A percentile compares a stretch with the other conserved stretches of the same genome.
phyloP scores from a whole-genome alignment of 1,140 invertebrate genomes.

The Aricia agestis region DNA sequence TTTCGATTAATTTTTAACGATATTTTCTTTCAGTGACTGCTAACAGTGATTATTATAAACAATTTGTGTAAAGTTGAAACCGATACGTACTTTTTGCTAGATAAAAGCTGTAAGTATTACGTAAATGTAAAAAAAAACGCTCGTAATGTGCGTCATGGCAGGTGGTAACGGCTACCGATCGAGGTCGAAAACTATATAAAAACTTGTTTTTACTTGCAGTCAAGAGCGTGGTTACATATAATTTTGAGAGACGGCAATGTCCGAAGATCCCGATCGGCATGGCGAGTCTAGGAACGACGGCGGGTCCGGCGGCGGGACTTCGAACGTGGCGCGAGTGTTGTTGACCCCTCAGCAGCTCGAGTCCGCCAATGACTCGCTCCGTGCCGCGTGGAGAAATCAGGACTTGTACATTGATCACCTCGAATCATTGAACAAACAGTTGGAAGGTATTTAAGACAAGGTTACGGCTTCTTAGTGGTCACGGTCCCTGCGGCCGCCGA shows the following conservation, averaged over 20 bases:
- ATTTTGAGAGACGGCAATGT: slow-evolving; percentile 70
- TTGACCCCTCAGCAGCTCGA: slow-evolving; percentile 69
- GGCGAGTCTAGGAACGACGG: slow-evolving; percentile 59
- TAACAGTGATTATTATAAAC: slow-evolving; percentile 28
- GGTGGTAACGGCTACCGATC: slow-evolving; percentile 56
- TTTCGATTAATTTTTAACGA: slow-evolving; percentile 34
- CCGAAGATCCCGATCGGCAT: slow-evolving; percentile 67
- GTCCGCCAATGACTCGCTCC: slow-evolving; percentile 62
- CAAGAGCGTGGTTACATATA: slow-evolving; percentile 54
- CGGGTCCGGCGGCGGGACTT: slow-evolving; percentile 50
- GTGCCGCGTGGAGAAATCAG: slow-evolving; percentile 70
- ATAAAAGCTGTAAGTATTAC: slow-evolving; percentile 51
- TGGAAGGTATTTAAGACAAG: slow-evolving; percentile 75
- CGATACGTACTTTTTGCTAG: slow-evolving; percentile 24
- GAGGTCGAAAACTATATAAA: slow-evolving; percentile 44
- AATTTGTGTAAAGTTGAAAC: slow-evolving; percentile 31
- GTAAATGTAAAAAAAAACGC: slow-evolving; percentile 20
- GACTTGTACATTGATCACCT: slow-evolving; percentile 74
- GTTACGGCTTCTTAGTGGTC: slow-evolving; percentile 67
- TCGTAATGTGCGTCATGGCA: slow-evolving; percentile 48
- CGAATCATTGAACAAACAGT: slow-evolving; percentile 73
- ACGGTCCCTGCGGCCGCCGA: slow-evolving; percentile 54
- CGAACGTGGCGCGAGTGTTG: slow-evolving; percentile 62
- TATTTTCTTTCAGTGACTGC: slow-evolving; percentile 28
- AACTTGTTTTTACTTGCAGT: slow-evolving; percentile 64